Percentiles rank a stretch among this genome's conserved stretches.
Conservation (phyloP, 2,888 invertebrate genomes). For the Amiota mariae region DNA sequence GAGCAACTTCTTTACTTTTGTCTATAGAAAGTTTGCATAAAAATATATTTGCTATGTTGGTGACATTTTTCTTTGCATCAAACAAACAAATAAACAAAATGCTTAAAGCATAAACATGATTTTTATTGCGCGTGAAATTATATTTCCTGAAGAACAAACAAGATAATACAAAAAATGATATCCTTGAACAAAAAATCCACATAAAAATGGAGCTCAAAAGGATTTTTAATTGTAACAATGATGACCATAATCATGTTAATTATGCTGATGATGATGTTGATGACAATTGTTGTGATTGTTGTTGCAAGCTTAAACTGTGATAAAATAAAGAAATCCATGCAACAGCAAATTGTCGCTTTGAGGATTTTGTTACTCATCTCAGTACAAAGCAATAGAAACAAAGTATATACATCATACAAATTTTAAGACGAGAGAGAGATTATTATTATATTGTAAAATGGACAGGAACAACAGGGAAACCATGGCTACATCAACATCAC, state of each 20-base stretch:
- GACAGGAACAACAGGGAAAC: too few relatives aligned
- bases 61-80: background rate
- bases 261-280: background rate
- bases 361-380: background rate
- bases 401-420: too few relatives aligned
- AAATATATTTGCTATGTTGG: too few relatives aligned
- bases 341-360: slow-evolving; percentile 4
- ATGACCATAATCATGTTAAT: background rate
- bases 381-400: too few relatives aligned
- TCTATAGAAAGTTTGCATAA: too few relatives aligned
- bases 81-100: background rate
- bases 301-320: too few relatives aligned
- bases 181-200: background rate
- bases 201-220: background rate
- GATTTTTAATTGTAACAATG: background rate
- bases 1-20: background rate
- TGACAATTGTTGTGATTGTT: background rate
- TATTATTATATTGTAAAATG: too few relatives aligned
- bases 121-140: background rate
- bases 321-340: background rate
- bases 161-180: background rate
- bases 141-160: background rate
- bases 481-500: too few relatives aligned
- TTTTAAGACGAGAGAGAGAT: too few relatives aligned
- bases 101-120: background rate